Conservation (phyloP, 2,113 vertebrate genomes). For the Equus quagga region DNA sequence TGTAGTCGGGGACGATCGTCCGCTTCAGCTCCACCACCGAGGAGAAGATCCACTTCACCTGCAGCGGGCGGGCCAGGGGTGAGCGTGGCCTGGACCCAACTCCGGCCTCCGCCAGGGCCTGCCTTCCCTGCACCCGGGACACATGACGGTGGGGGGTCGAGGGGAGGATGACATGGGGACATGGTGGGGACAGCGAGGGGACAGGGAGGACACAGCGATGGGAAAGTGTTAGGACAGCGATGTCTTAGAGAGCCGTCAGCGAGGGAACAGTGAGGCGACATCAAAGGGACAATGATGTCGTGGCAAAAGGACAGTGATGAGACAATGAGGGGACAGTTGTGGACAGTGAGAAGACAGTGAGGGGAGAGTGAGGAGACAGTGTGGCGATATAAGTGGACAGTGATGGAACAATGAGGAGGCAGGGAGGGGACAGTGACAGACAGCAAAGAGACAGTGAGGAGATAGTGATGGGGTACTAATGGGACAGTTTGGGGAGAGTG, state of each 20-base stretch:
- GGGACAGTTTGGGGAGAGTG: too few relatives aligned
- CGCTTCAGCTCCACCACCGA: conserved; percentile 60
- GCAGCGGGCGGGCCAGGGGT: accelerated
- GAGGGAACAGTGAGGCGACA: too few relatives aligned
- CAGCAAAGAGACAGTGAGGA: background rate
- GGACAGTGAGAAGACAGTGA: background rate
- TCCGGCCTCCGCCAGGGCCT: accelerated
- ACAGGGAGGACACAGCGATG: too few relatives aligned
- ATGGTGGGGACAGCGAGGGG: background rate
- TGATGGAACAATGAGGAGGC: background rate
- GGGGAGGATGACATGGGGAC: too few relatives aligned
- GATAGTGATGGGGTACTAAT: too few relatives aligned
- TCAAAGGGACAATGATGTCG: too few relatives aligned
- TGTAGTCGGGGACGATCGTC: conserved; percentile 52
- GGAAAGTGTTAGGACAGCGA: too few relatives aligned
- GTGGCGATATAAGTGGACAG: background rate
- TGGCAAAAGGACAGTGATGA: too few relatives aligned
- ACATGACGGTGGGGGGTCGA: accelerated
- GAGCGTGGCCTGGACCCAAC: accelerated
- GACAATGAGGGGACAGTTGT: too few relatives aligned
- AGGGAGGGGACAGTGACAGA: background rate
- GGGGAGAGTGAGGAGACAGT: background rate
- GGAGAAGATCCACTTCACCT: conserved; percentile 82
- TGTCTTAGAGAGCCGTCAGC: too few relatives aligned
- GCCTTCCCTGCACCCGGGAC: accelerated